These are phyloP conservation scores for Baronia brevicornis DNA, from an alignment of 2,888 invertebrate species.

Conservation along the genomic window DNA sequence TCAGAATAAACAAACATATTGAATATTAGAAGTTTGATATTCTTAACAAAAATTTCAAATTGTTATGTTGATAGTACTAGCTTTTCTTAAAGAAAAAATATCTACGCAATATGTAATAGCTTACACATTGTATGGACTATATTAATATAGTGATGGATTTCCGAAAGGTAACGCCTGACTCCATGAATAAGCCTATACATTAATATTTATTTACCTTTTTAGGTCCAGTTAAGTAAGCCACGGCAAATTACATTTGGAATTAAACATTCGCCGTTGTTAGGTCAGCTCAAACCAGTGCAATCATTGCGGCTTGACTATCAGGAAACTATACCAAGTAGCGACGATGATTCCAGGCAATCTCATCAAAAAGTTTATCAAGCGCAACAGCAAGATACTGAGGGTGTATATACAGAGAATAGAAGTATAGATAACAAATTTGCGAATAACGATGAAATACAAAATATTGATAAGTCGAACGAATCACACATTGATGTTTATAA, in stretches of 20 bases:
- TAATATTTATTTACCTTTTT: slow-evolving; percentile 21
- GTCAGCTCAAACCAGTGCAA: slow-evolving; percentile 58
- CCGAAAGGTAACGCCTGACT: no score
- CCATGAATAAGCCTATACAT: not conserved
- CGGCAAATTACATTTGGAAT: slow-evolving; percentile 85
- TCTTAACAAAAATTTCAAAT: no score
- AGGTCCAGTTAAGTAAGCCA: slow-evolving; percentile 55
- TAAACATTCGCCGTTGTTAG: slow-evolving; percentile 87
- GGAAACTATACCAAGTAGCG: slow-evolving; percentile 16
- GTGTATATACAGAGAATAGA: not conserved
- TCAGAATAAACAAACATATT: no score
- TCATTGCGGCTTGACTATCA: slow-evolving; percentile 27
- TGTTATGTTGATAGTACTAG: no score
- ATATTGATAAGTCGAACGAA: slow-evolving; percentile 17
- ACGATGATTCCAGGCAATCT: slow-evolving; percentile 5
- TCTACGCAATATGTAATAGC: no score
- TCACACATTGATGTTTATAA: slow-evolving; percentile 27
- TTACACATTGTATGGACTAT: no score
- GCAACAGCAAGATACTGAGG: slow-evolving; percentile 1
- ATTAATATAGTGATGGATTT: no score
- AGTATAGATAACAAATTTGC: slow-evolving; percentile 20
- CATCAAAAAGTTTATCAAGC: slow-evolving; percentile 15
- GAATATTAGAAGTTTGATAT: no score
- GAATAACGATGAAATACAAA: slow-evolving; percentile 20
- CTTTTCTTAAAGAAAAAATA: no score